Conservation (phyloP, 2,113 vertebrate genomes). For the Mormyrus lacerda region DNA sequence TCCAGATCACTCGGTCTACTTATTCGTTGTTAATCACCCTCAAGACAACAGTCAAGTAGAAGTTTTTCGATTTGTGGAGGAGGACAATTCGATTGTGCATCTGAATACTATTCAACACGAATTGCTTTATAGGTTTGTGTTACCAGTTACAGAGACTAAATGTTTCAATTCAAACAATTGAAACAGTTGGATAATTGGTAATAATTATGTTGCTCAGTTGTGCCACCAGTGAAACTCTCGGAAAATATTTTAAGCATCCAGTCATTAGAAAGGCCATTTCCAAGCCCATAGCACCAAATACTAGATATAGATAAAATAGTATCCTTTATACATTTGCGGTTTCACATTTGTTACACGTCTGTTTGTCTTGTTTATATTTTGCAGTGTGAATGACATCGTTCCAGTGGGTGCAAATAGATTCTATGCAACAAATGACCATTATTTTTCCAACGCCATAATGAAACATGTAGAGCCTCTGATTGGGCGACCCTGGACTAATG, state of each 20-base stretch:
- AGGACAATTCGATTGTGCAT: conserved; percentile 68
- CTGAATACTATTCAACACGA: conserved; percentile 78
- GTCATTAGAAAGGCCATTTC: background rate
- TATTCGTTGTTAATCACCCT: conserved; percentile 88
- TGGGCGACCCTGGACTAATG: conserved; percentile 63
- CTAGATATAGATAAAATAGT: background rate
- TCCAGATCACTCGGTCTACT: conserved; percentile 70
- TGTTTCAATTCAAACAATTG: background rate
- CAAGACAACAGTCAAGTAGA: conserved; percentile 71
- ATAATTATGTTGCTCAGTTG: background rate
- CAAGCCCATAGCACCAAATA: background rate
- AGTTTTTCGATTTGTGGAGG: conserved; percentile 73
- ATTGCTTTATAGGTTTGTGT: conserved; percentile 71
- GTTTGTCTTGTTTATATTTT: conserved; percentile 19
- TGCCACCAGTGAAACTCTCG: background rate
- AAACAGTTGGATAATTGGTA: background rate
- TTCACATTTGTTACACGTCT: background rate
- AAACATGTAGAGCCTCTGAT: conserved; percentile 57
- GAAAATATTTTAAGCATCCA: background rate
- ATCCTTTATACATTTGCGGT: background rate
- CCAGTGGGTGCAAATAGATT: conserved; percentile 79
- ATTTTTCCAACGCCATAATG: conserved; percentile 54
- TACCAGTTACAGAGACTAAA: background rate
- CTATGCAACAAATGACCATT: conserved; percentile 88
- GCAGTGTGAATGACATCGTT: conserved; percentile 81